Conservation (phyloP, 2,888 invertebrate species). For the Cinara cedri region DNA sequence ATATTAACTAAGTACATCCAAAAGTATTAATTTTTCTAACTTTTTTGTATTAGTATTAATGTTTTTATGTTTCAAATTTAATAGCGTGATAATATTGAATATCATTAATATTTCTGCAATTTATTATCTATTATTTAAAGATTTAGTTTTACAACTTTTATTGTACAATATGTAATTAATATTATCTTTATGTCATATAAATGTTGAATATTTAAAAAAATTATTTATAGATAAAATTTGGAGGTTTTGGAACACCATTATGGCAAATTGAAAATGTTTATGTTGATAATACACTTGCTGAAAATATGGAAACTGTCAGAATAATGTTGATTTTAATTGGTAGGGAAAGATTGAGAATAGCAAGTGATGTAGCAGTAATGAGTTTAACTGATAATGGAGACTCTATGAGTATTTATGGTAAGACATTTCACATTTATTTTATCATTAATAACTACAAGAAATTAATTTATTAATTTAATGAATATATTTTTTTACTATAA, state of each 20-base stretch:
- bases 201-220: background rate
- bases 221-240: constrained; percentile 31
- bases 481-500: too few species aligned
- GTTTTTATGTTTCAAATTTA: too few species aligned
- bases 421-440: constrained; percentile 2
- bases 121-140: too few species aligned
- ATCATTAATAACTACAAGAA: background rate
- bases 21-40: background rate
- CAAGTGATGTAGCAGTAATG: constrained; percentile 38
- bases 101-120: too few species aligned
- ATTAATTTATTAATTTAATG: too few species aligned
- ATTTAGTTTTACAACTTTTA: too few species aligned
- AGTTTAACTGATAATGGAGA: constrained; percentile 14
- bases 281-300: constrained; percentile 30
- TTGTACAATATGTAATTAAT: too few species aligned
- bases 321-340: constrained; percentile 46
- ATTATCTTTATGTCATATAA: background rate
- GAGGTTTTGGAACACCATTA: constrained; percentile 48
- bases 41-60: background rate
- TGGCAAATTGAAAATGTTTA: constrained; percentile 54
- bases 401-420: constrained; percentile 43
- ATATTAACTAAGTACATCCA: background rate
- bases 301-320: constrained; percentile 49
- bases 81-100: too few species aligned
- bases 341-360: constrained; percentile 42